Base-by-base conservation (phyloP, 2,797 vertebrate genomes). In the Parauchenoglanis punctatus region DNA sequence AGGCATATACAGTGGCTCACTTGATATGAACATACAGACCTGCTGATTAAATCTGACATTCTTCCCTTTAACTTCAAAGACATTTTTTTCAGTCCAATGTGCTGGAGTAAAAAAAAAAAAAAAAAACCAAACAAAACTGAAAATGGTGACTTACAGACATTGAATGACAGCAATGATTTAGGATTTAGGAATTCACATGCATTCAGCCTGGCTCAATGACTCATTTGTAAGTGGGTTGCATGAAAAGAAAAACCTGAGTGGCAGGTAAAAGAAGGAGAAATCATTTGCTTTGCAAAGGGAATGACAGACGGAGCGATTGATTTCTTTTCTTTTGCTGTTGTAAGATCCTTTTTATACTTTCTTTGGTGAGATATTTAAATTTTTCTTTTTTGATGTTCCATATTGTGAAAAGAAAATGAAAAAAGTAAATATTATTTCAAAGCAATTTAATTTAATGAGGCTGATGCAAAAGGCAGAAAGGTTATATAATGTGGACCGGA, bases 211-310 rank as follows among this genome's bases (percentile, higher is more conserved):
- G n/a, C 63, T 83, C 81, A 83, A 15, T 83, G 63, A 83, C 81
- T 83, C 81, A 54, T 68, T 68, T 68, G 81, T 52, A 68, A 83
- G 81, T 83, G 63, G 44, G 44, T 49, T 83, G 65, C 81, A 68
- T 83, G 61, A 83, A 83, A 68, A 83, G 63, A 83, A 44, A 68
- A 68, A 83, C 49, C 81, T 68, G 81, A 83, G 81, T 83, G 81
- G 63, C 81, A 83, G 81, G 81, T 83, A 83, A 83, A 83, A 83
- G 63, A 68, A 68, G 5, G 8, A 54, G 46, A 54, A 83, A 54
- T 83, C 63, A 52, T 83, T 83, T 83, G n/a, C 46, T 68, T 68
- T 68, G 63, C 63, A 83, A 68, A 52, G 46, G 17, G 63, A 83
- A 68, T 67, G n/a, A 67, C 18, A 52, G 63, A 83, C 17, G 20